These are phyloP conservation scores for Acipenser oxyrinchus DNA, from an alignment of 2,797 vertebrate species.

Conservation along the genomic window DNA sequence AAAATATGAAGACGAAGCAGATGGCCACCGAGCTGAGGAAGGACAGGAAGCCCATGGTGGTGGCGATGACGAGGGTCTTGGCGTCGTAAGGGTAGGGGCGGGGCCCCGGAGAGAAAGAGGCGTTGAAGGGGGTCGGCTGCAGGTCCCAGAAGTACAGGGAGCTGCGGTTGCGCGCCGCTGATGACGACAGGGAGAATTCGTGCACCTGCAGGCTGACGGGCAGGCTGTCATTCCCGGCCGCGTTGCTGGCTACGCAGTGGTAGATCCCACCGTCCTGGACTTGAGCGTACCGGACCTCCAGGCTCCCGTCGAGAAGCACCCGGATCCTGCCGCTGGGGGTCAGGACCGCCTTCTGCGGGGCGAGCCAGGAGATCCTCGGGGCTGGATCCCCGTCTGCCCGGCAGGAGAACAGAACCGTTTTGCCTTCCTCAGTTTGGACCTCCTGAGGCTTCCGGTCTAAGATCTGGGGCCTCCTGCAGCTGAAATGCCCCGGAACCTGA, in stretches of 20 bases:
- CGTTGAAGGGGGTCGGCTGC: conserved; percentile 41
- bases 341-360: conserved; percentile 54
- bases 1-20: conserved; percentile 82
- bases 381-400: conserved; percentile 72
- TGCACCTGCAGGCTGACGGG: conserved; percentile 66
- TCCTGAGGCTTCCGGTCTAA: conserved; percentile 56
- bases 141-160: conserved; percentile 45
- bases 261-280: conserved; percentile 70
- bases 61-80: conserved; percentile 73
- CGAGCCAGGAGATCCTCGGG: conserved; percentile 69
- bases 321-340: conserved; percentile 57
- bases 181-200: conserved; percentile 33
- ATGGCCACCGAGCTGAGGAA: conserved; percentile 81
- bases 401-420: conserved; percentile 63
- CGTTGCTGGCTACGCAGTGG: conserved; percentile 69
- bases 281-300: conserved; percentile 74
- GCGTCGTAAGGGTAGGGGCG: conserved; percentile 64
- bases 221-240: conserved; percentile 75
- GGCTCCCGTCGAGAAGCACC: conserved; percentile 64
- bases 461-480: conserved; percentile 66
- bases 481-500: conserved; percentile 66
- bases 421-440: conserved; percentile 65
- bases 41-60: conserved; percentile 78
- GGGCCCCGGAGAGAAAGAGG: conserved; percentile 49
- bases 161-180: conserved; percentile 43